Base-by-base conservation (phyloP, 1,140 invertebrate genomes). In the Leptinotarsa texana region DNA sequence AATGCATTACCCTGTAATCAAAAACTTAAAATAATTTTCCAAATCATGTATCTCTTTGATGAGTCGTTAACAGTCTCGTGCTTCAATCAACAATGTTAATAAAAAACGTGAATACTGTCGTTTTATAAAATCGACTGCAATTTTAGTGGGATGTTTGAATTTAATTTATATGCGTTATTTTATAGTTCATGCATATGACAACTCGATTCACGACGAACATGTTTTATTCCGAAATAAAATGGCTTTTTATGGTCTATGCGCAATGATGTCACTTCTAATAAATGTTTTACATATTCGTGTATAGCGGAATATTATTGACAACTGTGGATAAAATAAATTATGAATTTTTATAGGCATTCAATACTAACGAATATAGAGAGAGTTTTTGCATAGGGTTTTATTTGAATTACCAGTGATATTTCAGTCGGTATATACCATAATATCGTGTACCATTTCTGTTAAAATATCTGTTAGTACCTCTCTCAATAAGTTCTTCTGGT, bases 181-280 rank as follows among this genome's bases (percentile, higher is more conserved):
- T 74, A 70, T 67, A 61, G 74, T 67, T 21, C 21, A 75, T 75
- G 69, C 69, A 75, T 65, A 70, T 71, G 69, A 71, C 69, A 73
- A 42, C 27, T 48, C 72, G 42, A 73, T 73, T 65, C 62, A 33
- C 27, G 51, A 33, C 57, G 49, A 66, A 73, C 72, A 73, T 24
- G 72, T 65, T 73, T 73, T 73, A 73, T 66, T 73, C 51, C 33
- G 49, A 66, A 73, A 73, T 73, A 73, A 72, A 73, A 73, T 73
- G 42, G 42, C 47, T 66, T 73, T 73, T 73, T 65, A 65, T 65
- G 48, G 72, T 17, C 21, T 22, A 22, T 72, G 49, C 47, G 51
- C 62, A 4, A 47, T 73, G 63, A 66, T 48, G 72, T 73, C 62
- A 33, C 63, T 73, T 73, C 47, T 73, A 73, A 73, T 73, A 66